A percentile compares a stretch with the other conserved stretches of the same genome.
Evolutionary conservation across 2,113 vertebrate genomes (phyloP).

Genomic region (Cyprinodon variegatus): DNA sequence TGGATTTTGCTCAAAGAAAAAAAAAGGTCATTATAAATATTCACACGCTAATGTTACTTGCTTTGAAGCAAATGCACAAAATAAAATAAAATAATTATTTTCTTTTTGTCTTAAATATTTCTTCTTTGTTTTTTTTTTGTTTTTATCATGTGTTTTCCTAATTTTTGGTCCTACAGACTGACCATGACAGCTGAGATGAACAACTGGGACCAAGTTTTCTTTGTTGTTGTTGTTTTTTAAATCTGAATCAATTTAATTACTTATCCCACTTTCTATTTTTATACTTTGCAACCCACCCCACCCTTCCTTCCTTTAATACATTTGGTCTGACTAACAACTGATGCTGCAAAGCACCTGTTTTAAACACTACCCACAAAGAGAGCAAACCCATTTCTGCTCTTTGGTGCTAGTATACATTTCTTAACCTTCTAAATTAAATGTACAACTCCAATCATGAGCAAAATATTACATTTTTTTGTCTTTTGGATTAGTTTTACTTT

Average conservation of each 20-base stretch:
- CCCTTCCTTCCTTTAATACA: conserved; percentile 20
- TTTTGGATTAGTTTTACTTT: too few relatives aligned
- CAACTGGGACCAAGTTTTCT: conserved; percentile 30
- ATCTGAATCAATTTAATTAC: conserved; percentile 58
- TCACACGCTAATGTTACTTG: conserved; percentile 12
- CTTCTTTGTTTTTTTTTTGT: neutral
- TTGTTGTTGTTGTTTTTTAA: conserved; percentile 13
- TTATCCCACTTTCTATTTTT: conserved; percentile 66
- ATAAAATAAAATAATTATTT: too few relatives aligned
- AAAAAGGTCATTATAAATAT: neutral
- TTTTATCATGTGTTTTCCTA: neutral
- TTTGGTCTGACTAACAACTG: conserved; percentile 41
- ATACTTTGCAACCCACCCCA: conserved; percentile 18
- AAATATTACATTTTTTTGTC: neutral
- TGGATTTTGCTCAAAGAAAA: neutral
- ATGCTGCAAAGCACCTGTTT: conserved; percentile 67
- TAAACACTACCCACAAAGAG: conserved; percentile 16
- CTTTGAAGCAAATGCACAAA: neutral
- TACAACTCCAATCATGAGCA: conserved; percentile 26
- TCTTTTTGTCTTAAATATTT: neutral
- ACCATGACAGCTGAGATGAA: conserved; percentile 50
- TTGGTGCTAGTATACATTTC: neutral
- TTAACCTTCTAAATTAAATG: neutral
- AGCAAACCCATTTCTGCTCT: neutral
- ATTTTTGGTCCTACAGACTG: conserved; percentile 38